Conservation (phyloP, 2,888 invertebrate genomes). For the Ennomos erosarius region DNA sequence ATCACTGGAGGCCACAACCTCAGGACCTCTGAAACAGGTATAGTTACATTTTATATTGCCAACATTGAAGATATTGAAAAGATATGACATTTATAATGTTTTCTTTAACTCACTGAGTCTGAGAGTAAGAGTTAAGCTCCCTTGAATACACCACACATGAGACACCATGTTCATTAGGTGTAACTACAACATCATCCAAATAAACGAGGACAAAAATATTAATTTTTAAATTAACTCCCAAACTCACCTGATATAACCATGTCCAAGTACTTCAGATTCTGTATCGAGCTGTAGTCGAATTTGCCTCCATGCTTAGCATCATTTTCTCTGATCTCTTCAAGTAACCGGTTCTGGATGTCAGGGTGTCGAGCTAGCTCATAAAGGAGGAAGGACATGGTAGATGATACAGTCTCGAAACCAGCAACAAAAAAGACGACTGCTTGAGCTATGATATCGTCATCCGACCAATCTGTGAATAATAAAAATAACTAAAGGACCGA, state of each 20-base stretch:
- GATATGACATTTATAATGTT: not conserved
- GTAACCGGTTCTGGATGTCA: constrained; percentile 82
- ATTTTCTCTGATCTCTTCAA: constrained; percentile 80
- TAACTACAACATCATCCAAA: too few species aligned
- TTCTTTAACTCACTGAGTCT: too few species aligned
- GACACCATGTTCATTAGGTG: too few species aligned
- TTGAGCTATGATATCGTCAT: constrained; percentile 73
- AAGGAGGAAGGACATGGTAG: constrained; percentile 74
- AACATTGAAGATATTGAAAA: constrained; percentile 7
- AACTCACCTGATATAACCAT: constrained; percentile 83
- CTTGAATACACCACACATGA: too few species aligned
- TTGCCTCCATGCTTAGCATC: constrained; percentile 59
- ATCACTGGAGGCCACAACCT: constrained; percentile 76
- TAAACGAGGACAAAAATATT: too few species aligned
- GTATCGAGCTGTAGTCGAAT: constrained; percentile 76
- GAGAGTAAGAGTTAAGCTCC: too few species aligned
- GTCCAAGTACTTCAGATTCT: constrained; percentile 84
- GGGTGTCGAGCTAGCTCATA: constrained; percentile 85
- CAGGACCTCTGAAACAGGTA: constrained; percentile 61
- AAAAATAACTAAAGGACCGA: too few species aligned
- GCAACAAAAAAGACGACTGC: constrained; percentile 81
- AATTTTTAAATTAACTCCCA: too few species aligned
- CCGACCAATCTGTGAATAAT: constrained; percentile 57
- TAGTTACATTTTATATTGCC: too few species aligned
- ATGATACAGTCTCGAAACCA: constrained; percentile 79